phyloP scores from a whole-genome alignment of 2,113 vertebrate species.

The Hylia prasina region DNA sequence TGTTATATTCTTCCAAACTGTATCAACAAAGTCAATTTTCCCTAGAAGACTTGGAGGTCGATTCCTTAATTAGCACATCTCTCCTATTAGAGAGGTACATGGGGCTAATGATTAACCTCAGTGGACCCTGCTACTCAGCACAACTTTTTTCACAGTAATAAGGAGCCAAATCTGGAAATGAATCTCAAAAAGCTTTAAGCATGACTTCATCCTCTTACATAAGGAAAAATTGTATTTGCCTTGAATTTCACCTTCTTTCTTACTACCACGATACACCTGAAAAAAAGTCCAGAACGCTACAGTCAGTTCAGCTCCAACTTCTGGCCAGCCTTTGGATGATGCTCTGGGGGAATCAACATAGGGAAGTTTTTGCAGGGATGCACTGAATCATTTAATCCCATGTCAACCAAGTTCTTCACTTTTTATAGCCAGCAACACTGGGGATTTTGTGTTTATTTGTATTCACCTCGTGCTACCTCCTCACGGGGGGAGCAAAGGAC shows the following conservation, averaged over 20 bases:
- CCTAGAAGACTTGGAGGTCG: not conserved
- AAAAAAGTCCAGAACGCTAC: not conserved
- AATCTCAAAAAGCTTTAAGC: not conserved
- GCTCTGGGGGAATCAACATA: not conserved
- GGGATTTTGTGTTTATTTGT: not conserved
- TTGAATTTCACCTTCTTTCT: not conserved
- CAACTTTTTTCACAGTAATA: not conserved
- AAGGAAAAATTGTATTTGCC: not conserved
- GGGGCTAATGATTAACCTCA: not conserved
- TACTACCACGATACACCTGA: not conserved
- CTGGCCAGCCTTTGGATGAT: not conserved
- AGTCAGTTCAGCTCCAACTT: not conserved
- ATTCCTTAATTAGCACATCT: not conserved
- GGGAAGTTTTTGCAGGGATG: not conserved
- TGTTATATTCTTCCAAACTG: not conserved
- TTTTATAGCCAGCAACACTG: not conserved
- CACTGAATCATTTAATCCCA: not conserved
- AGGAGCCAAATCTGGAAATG: not conserved
- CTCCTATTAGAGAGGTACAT: not conserved
- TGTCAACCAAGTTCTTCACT: not conserved
- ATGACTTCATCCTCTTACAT: not conserved
- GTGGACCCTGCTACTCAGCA: not conserved
- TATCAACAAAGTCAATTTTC: not conserved
- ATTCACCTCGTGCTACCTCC: not conserved
- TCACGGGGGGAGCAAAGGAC: accelerated